Conservation (phyloP, 1,140 invertebrate species). For the Lasioglossum baleicum region DNA sequence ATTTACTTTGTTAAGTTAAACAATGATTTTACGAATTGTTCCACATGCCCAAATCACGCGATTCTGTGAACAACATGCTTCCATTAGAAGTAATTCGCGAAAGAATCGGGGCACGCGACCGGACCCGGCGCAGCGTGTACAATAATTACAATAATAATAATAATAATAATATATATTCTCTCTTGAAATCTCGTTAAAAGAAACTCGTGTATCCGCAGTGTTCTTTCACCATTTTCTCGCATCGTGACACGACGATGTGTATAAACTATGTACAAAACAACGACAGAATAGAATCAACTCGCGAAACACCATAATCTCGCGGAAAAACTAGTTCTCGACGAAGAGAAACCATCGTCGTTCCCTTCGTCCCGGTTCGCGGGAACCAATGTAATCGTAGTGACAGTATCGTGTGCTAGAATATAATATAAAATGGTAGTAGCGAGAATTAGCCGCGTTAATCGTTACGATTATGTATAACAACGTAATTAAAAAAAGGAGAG, state of each 20-base stretch:
- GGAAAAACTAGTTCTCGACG: constrained; percentile 26
- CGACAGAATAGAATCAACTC: constrained; percentile 66
- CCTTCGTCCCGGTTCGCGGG: background rate
- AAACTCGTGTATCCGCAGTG: constrained; percentile 42
- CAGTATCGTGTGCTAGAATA: constrained; percentile 1
- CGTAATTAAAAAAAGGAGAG: constrained; percentile 1
- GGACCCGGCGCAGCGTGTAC: background rate
- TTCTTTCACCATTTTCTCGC: constrained; percentile 23
- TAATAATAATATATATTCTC: constrained; percentile 50
- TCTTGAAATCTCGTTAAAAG: constrained; percentile 49
- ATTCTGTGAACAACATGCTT: background rate
- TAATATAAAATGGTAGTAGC: constrained; percentile 31
- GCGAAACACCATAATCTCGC: constrained; percentile 16
- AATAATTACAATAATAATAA: constrained; percentile 33
- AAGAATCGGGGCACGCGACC: background rate
- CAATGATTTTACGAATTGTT: background rate
- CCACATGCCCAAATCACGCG: background rate
- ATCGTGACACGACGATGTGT: constrained; percentile 53
- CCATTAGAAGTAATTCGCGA: background rate
- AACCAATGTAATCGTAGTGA: constrained; percentile 2
- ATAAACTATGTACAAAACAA: constrained; percentile 76
- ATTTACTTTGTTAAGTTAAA: background rate
- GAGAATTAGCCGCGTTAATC: constrained; percentile 11
- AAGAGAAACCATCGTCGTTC: background rate
- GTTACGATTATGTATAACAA: constrained; percentile 14